Conservation (phyloP, 2,888 invertebrate species). For the Leptodirus hochenwartii region DNA sequence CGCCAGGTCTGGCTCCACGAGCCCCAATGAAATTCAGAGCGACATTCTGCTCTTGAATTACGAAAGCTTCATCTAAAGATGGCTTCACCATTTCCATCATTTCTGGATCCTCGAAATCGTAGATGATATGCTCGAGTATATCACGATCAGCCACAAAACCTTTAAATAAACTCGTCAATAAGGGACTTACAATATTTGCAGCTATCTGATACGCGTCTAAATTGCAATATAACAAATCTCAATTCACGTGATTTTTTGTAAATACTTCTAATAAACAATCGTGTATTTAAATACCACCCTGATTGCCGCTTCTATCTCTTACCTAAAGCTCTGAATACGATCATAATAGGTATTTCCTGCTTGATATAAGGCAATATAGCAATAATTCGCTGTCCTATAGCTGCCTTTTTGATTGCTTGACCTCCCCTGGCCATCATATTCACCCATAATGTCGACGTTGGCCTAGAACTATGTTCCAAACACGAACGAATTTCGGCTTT, state of each 20-base stretch:
- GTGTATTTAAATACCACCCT: conserved; percentile 6
- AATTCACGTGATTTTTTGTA: too few relatives aligned
- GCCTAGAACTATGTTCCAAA: conserved; percentile 80
- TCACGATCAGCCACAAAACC: conserved; percentile 99
- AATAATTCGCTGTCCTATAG: conserved; percentile 96
- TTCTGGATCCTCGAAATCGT: conserved; percentile 99
- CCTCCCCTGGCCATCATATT: conserved; percentile 99
- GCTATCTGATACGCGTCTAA: too few relatives aligned
- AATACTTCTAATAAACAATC: conserved; percentile 1
- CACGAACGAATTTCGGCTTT: conserved; percentile 97
- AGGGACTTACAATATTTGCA: too few relatives aligned
- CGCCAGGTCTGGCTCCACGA: conserved; percentile 92
- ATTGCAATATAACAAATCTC: too few relatives aligned
- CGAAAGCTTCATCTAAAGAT: conserved; percentile 97
- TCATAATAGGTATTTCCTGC: conserved; percentile 99
- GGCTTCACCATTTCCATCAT: conserved; percentile 99
- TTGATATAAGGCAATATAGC: conserved; percentile 97
- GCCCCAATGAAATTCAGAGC: conserved; percentile 98
- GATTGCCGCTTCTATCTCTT: too few relatives aligned
- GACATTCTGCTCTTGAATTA: conserved; percentile 97
- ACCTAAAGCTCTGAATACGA: conserved; percentile 88
- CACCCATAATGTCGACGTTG: conserved; percentile 96
- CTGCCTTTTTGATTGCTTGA: conserved; percentile 95
- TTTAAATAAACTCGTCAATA: too few relatives aligned
- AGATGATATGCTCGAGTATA: conserved; percentile 98